Conservation (phyloP, 2,888 invertebrate species). For the Orthosia gothica region DNA sequence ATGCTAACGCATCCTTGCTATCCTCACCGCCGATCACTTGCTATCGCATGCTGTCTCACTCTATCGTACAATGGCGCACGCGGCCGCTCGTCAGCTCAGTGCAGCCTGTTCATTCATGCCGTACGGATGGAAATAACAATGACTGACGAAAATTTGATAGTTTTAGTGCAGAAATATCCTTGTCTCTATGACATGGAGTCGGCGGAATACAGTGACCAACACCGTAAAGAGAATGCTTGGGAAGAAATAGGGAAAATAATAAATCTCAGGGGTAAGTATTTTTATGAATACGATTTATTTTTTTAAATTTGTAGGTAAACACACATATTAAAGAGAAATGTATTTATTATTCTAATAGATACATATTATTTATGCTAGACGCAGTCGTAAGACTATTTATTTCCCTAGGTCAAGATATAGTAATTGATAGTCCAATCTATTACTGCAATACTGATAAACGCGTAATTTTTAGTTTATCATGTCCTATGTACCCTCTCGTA, state of each 20-base stretch:
- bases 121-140: constrained; percentile 41
- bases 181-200: constrained; percentile 28
- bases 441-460: constrained; percentile 28
- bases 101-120: constrained; percentile 7
- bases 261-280: constrained; percentile 22
- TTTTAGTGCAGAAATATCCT: constrained; percentile 40
- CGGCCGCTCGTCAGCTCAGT: constrained; percentile 20
- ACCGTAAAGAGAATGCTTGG: constrained; percentile 28
- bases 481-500: too few species aligned
- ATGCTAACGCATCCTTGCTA: too few species aligned
- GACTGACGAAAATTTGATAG: constrained; percentile 44
- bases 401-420: constrained; percentile 25
- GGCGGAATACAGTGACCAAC: constrained; percentile 19
- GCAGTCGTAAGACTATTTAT: constrained; percentile 19
- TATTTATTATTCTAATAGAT: constrained; percentile 10
- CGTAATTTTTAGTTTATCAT: too few species aligned
- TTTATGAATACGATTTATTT: constrained; percentile 28
- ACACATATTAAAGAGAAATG: constrained; percentile 32
- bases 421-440: constrained; percentile 24
- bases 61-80: constrained; percentile 32
- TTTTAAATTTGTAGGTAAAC: constrained; percentile 33
- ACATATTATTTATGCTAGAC: constrained; percentile 35
- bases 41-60: too few species aligned
- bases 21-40: constrained; percentile 29
- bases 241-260: constrained; percentile 12